phyloP scores from a whole-genome alignment of 2,113 vertebrate genomes.

The Rafetus swinhoei region DNA sequence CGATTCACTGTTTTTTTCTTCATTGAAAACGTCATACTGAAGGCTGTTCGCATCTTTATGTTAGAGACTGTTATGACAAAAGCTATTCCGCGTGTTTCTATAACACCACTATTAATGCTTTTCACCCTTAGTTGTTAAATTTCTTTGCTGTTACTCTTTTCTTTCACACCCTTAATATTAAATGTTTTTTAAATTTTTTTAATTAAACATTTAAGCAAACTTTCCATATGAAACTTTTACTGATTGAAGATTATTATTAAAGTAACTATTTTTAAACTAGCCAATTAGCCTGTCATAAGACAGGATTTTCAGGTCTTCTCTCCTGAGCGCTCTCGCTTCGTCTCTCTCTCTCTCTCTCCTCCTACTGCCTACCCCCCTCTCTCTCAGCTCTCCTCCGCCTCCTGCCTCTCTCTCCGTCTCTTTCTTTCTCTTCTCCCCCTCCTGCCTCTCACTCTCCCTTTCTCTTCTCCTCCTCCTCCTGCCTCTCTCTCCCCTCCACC shows the following conservation, averaged over 20 bases:
- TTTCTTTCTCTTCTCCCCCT: too few species aligned
- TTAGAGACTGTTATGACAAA: neutral
- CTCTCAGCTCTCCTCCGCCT: too few species aligned
- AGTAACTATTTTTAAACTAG: neutral
- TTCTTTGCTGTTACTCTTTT: neutral
- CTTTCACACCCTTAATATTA: neutral
- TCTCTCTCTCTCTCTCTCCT: too few species aligned
- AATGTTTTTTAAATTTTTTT: neutral
- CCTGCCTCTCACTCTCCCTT: too few species aligned
- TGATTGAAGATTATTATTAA: neutral
- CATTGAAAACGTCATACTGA: conserved; percentile 3
- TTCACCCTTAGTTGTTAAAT: neutral
- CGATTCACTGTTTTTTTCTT: neutral
- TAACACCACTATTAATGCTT: neutral
- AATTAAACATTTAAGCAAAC: neutral
- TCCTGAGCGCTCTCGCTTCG: too few species aligned
- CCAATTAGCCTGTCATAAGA: too few species aligned
- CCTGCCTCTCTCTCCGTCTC: too few species aligned
- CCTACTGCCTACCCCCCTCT: too few species aligned
- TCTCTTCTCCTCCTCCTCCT: too few species aligned
- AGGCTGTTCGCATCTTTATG: neutral
- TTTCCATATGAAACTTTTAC: neutral
- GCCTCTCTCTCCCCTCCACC: too few species aligned
- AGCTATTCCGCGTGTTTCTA: neutral
- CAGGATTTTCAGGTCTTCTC: too few species aligned